Percentiles rank a stretch among this genome's conserved stretches.
Conservation (phyloP, 2,113 vertebrate genomes). For the Rhinoderma darwinii region DNA sequence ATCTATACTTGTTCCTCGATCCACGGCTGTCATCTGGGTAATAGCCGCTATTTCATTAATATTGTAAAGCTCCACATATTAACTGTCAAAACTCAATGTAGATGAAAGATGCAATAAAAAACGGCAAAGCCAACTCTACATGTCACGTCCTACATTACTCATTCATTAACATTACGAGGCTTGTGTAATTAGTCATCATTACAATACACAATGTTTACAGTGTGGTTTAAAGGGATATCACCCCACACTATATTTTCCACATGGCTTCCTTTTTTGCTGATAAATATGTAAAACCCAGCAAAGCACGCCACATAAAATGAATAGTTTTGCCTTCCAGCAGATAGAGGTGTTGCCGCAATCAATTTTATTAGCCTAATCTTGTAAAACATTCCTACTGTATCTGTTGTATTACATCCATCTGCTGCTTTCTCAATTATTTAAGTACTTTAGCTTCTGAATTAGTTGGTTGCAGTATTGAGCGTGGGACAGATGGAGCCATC, state of each 20-base stretch:
- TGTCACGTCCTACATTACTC: not conserved
- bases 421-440: constrained; percentile 41
- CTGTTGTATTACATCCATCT: not conserved
- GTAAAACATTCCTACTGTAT: constrained; percentile 1
- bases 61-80: not conserved
- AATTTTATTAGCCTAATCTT: constrained; percentile 25
- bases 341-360: constrained; percentile 6
- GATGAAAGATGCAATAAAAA: constrained; percentile 5
- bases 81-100: not conserved
- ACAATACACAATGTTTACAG: not conserved
- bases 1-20: not conserved
- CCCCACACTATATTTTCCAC: not conserved
- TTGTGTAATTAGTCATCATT: not conserved
- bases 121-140: not conserved
- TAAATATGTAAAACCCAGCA: not conserved
- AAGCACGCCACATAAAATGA: not conserved
- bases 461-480: not conserved
- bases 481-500: constrained; percentile 18
- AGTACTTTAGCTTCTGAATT: constrained; percentile 15
- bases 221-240: not conserved
- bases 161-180: constrained; percentile 25
- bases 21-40: not conserved
- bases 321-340: not conserved
- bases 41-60: not conserved
- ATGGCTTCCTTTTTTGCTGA: not conserved